Percentiles rank a stretch among this genome's conserved stretches.
Evolutionary conservation across 2,888 invertebrate species (phyloP).

Genomic region (Catocala fraxini): DNA sequence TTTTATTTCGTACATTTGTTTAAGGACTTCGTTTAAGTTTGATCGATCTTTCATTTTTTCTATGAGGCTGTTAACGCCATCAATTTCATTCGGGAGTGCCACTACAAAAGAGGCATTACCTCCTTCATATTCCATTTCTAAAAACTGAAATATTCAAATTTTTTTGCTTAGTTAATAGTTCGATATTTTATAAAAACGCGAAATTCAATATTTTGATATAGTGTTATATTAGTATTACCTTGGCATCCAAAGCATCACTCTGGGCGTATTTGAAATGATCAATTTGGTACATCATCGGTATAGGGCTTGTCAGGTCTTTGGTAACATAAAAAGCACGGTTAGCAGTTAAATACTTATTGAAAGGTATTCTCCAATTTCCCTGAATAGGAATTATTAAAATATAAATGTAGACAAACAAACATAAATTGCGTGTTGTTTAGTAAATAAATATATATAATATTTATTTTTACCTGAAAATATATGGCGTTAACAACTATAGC

Average conservation of each 20-base stretch:
- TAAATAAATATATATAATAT: too few relatives aligned
- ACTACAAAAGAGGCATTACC: constrained; percentile 90
- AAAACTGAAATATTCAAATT: constrained; percentile 71
- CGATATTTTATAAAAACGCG: too few relatives aligned
- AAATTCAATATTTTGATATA: too few relatives aligned
- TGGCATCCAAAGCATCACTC: constrained; percentile 67
- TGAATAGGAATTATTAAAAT: constrained; percentile 30
- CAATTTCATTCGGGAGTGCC: constrained; percentile 90
- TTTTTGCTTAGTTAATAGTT: too few relatives aligned
- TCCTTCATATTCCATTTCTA: constrained; percentile 92
- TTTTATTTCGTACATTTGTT: constrained; percentile 74
- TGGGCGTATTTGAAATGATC: constrained; percentile 76
- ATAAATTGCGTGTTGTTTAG: too few relatives aligned
- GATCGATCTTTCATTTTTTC: constrained; percentile 85
- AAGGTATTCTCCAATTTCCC: constrained; percentile 90
- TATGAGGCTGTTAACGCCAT: constrained; percentile 89
- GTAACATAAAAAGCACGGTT: constrained; percentile 89
- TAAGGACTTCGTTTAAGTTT: constrained; percentile 63
- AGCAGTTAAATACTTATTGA: constrained; percentile 85
- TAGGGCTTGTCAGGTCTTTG: constrained; percentile 83
- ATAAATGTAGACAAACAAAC: not conserved
- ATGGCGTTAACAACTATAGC: constrained; percentile 94
- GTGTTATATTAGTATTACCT: constrained; percentile 55
- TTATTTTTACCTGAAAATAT: constrained; percentile 90
- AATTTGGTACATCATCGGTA: constrained; percentile 90